A percentile compares a stretch with the other conserved stretches of the same genome.
Conservation (phyloP, 2,888 invertebrate species). For the Branchellion lobata region DNA sequence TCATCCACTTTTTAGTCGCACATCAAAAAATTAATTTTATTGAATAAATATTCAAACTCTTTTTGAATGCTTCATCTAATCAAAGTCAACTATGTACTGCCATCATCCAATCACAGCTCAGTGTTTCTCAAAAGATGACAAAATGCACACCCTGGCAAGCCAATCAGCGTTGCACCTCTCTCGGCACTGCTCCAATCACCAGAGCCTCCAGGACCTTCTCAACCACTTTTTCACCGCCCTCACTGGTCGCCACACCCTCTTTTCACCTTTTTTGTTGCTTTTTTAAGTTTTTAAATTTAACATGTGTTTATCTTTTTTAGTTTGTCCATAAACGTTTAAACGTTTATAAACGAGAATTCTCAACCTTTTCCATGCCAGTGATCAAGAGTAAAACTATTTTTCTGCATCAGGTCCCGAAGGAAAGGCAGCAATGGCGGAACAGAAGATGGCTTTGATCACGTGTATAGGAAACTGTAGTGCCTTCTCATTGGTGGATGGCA, state of each 20-base stretch:
- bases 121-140: slow-evolving; percentile 80
- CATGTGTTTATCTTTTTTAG: too few species aligned
- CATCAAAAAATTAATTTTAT: too few species aligned
- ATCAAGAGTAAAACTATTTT: background rate
- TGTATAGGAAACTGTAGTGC: slow-evolving; percentile 75
- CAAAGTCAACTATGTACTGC: too few species aligned
- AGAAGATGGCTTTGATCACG: slow-evolving; percentile 78
- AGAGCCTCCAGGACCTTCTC: slow-evolving; percentile 56
- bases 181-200: slow-evolving; percentile 71
- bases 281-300: background rate
- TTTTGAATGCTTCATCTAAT: too few species aligned
- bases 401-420: slow-evolving; percentile 72
- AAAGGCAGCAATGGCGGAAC: slow-evolving; percentile 82
- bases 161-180: slow-evolving; percentile 74
- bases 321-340: too few species aligned
- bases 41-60: too few species aligned
- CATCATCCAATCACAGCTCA: slow-evolving; percentile 67
- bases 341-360: too few species aligned
- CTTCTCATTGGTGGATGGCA: slow-evolving; percentile 70
- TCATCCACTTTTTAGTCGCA: too few species aligned
- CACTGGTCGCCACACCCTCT: background rate
- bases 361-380: too few species aligned
- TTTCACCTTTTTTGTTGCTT: slow-evolving; percentile 8
- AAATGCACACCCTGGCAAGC: slow-evolving; percentile 74
- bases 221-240: background rate